Evolutionary conservation across 2,113 vertebrate species (phyloP), one percentile per base, ranked within the genome.

Genomic region (Centropristis striata): DNA sequence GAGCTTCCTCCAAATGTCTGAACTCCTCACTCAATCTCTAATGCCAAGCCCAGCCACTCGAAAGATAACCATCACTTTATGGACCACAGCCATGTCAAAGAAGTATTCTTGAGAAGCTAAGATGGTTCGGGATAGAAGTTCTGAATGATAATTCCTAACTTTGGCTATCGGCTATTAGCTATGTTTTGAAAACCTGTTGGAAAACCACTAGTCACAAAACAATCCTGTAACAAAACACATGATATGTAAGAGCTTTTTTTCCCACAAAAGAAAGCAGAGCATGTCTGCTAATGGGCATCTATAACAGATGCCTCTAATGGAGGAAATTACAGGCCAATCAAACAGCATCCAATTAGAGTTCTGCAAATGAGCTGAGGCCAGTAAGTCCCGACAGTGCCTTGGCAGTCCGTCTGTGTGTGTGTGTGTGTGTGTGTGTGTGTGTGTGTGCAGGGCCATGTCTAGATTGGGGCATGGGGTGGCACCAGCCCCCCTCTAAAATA

Each of bases 251-350:
- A 67, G 1, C 8, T 21, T 8, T 37, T 25, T 53, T 41, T 53
- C 15, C 18, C 27, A 23, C 14, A 16, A 21, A 28, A 23, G 20
- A 47, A 36, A 16, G n/a, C 54, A 59, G 42, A 49, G 7, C 54
- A 49, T 7, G 21, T 37, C 2, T 0, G 14, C 28, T 59, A 32
- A 71, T 58, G 20, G 25, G 37, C 14, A 4, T 71, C 18, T 23
- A 28, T 8, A 57, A 59, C 54, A 71, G 69, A 71, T 71, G 41
- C n/a, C 4, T 47, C 25, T 47, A 28, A 46, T 46, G 5, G 13
- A 71, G 69, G 69, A 59, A 71, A 71, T 71, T 12, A 20, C 55
- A 49, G n/a, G 41, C 25, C 25, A 2, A 55, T 55, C 18, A 55
- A 8, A 28, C 53, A 36, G 18, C 20, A 2, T 16, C 25, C 14